Conservation (phyloP, 2,888 invertebrate species). For the Seira musarum region DNA sequence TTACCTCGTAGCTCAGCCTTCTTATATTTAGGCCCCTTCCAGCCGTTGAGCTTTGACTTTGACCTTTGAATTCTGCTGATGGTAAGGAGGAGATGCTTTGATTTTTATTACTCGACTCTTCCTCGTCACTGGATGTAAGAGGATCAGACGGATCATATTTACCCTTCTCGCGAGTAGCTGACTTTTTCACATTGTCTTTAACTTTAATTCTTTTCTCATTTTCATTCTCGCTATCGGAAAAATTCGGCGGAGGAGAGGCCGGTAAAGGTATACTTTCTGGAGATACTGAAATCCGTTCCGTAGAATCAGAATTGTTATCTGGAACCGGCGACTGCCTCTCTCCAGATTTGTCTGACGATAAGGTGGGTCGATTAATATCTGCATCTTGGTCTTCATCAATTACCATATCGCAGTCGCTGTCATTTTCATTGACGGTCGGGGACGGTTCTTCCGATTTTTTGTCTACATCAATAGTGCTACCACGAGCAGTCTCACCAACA, state of each 20-base stretch:
- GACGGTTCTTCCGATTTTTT: constrained; percentile 28
- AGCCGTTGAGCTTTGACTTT: not conserved
- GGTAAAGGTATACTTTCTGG: constrained; percentile 67
- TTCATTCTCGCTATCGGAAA: constrained; percentile 1
- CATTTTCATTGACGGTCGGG: constrained; percentile 37
- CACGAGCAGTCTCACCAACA: not conserved
- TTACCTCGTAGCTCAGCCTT: not conserved
- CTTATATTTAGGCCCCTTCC: not conserved
- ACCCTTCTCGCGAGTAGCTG: not conserved
- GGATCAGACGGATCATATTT: constrained; percentile 69
- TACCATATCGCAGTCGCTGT: constrained; percentile 67
- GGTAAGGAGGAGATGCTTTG: not conserved
- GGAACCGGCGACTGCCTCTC: constrained; percentile 16
- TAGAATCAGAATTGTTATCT: not conserved
- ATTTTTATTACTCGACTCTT: not conserved
- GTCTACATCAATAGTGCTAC: too few species aligned
- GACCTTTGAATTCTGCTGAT: too few species aligned
- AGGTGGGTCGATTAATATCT: too few species aligned
- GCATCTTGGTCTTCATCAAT: constrained; percentile 62
- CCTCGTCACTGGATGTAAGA: constrained; percentile 68
- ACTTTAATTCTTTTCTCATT: not conserved
- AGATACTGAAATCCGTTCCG: constrained; percentile 34
- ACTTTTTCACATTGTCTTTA: not conserved
- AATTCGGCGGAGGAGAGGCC: constrained; percentile 63
- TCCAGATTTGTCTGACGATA: not conserved